These are phyloP conservation scores for Periphyllus acericola DNA, from an alignment of 2,888 invertebrate species.

Conservation along the genomic window DNA sequence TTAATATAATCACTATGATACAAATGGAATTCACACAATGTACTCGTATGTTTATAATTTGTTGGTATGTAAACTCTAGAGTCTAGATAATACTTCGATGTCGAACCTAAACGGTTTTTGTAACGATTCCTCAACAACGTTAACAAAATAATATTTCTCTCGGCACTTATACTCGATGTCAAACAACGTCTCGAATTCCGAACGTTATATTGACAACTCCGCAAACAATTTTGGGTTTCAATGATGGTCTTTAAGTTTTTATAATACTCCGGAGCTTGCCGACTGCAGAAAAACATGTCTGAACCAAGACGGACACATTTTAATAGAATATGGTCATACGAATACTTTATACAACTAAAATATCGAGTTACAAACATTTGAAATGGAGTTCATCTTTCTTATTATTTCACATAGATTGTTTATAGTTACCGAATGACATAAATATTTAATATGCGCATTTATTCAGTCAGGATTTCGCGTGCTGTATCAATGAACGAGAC, in stretches of 20 bases:
- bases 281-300: too few species aligned
- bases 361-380: not conserved
- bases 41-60: not conserved
- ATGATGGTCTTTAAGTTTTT: too few species aligned
- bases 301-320: too few species aligned
- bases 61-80: not conserved
- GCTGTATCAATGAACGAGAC: not conserved
- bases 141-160: not conserved
- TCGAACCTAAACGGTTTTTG: too few species aligned
- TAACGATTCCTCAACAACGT: too few species aligned
- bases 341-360: too few species aligned
- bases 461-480: not conserved
- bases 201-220: too few species aligned
- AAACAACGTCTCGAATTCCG: too few species aligned
- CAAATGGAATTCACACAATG: not conserved
- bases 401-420: not conserved
- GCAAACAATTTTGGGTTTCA: too few species aligned
- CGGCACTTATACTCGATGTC: too few species aligned
- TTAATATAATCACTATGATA: not conserved
- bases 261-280: too few species aligned
- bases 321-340: too few species aligned
- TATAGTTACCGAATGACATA: not conserved
- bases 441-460: not conserved
- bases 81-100: not conserved
- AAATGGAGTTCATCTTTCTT: not conserved